phyloP scores from a whole-genome alignment of 2,113 vertebrate species.

The Progne subis region DNA sequence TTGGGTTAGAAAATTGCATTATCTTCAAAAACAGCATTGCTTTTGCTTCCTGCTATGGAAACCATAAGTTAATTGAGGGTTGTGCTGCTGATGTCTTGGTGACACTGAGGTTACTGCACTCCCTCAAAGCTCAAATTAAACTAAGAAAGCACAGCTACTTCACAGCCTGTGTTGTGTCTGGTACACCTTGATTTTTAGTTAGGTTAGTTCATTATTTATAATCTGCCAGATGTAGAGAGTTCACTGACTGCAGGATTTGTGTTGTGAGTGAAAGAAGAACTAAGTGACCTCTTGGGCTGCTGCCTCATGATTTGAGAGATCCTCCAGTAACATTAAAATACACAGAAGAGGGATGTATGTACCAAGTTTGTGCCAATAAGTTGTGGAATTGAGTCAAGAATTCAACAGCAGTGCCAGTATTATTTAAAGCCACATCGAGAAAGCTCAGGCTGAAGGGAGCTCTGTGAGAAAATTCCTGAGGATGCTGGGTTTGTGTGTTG shows the following conservation, averaged over 20 bases:
- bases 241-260: not conserved
- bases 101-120: not conserved
- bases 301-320: not conserved
- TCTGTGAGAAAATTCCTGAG: not conserved
- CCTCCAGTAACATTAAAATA: not conserved
- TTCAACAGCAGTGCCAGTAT: not conserved
- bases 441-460: not conserved
- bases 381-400: not conserved
- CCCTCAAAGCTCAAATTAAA: not conserved
- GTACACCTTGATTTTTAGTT: not conserved
- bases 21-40: not conserved
- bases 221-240: not conserved
- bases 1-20: not conserved
- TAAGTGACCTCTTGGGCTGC: not conserved
- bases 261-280: not conserved
- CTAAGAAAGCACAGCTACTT: not conserved
- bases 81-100: not conserved
- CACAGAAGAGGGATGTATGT: not conserved
- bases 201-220: not conserved
- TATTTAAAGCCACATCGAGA: not conserved
- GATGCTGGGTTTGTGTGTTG: not conserved
- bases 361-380: not conserved
- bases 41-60: not conserved
- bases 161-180: not conserved
- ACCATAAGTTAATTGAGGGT: not conserved